These are phyloP conservation scores for Menidia menidia DNA, from an alignment of 2,797 vertebrate species.

Conservation along the genomic window DNA sequence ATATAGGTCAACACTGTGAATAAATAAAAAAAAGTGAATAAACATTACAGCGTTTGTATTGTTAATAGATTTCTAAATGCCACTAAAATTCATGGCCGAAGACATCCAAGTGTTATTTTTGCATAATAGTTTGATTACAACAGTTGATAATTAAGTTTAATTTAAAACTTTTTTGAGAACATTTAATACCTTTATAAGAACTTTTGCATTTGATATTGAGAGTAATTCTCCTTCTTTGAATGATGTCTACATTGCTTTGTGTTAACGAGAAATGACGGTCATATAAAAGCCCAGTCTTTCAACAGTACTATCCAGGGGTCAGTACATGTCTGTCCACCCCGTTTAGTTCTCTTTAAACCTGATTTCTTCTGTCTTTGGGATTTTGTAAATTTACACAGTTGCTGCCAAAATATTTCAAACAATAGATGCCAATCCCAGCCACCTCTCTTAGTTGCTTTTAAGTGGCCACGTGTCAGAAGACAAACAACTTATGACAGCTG, in stretches of 20 bases:
- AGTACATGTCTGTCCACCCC: slow-evolving; percentile 16
- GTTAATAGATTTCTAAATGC: not conserved
- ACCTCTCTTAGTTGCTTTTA: slow-evolving; percentile 68
- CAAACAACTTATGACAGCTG: slow-evolving; percentile 65
- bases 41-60: no score
- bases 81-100: not conserved
- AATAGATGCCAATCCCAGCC: slow-evolving; percentile 50
- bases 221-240: slow-evolving; percentile 7
- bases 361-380: slow-evolving; percentile 53
- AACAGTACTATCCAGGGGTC: slow-evolving; percentile 28
- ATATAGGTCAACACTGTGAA: no score
- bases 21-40: no score
- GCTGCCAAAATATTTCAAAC: slow-evolving; percentile 52
- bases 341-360: slow-evolving; percentile 32
- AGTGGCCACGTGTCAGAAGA: slow-evolving; percentile 72
- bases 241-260: slow-evolving; percentile 12
- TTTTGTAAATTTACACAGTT: slow-evolving; percentile 52
- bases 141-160: not conserved
- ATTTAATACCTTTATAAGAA: not conserved
- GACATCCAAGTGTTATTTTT: not conserved
- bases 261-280: slow-evolving; percentile 33
- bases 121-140: not conserved
- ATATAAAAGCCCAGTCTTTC: slow-evolving; percentile 41
- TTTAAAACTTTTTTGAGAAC: not conserved
- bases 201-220: slow-evolving; percentile 17